phyloP scores from a whole-genome alignment of 2,888 invertebrate genomes.

The Stenichneumon culpator region DNA sequence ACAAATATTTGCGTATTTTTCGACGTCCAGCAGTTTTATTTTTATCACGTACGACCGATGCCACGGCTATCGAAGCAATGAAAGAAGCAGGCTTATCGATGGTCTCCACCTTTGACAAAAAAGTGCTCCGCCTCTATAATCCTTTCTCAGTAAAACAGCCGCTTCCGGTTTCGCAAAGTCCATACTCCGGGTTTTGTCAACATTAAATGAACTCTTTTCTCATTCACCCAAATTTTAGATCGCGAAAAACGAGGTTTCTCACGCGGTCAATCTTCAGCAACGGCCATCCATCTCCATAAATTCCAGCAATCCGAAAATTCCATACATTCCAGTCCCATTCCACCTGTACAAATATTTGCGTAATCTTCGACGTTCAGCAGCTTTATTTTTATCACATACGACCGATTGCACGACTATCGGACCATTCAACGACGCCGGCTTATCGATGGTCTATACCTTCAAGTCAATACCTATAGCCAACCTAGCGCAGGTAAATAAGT shows the following conservation, averaged over 20 bases:
- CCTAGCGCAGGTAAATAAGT: too few species aligned
- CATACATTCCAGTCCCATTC: background rate
- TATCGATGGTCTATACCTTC: background rate
- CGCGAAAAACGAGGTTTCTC: background rate
- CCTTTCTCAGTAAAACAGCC: background rate
- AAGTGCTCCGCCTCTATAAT: background rate
- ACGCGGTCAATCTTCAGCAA: background rate
- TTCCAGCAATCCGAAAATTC: too few species aligned
- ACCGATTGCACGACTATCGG: background rate
- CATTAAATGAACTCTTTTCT: too few species aligned
- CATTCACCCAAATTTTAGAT: background rate
- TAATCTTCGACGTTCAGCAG: background rate
- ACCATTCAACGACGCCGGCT: background rate
- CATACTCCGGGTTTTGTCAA: background rate
- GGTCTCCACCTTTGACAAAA: background rate
- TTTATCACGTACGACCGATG: background rate
- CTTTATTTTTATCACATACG: background rate
- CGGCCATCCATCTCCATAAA: background rate
- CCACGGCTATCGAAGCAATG: background rate
- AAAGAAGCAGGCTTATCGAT: background rate
- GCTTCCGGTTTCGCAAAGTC: background rate
- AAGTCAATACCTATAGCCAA: too few species aligned
- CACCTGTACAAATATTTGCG: conserved; percentile 6
- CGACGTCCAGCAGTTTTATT: background rate
- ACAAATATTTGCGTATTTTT: background rate